Evolutionary conservation across 2,888 invertebrate genomes (phyloP).

Genomic region (Dicranocentrus wangi): DNA sequence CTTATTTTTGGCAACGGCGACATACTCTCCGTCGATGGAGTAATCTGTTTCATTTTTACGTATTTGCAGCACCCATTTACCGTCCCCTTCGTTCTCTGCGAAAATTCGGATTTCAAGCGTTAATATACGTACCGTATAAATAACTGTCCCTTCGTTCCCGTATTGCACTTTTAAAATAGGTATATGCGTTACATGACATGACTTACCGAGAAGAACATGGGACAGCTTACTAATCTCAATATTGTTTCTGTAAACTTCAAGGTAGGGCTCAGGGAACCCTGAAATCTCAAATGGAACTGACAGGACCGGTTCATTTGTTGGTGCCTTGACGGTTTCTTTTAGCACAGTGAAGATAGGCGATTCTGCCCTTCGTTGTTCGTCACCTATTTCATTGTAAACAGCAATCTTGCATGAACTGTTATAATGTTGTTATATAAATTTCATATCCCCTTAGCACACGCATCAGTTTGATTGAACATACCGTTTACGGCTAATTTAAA

Average conservation of each 20-base stretch:
- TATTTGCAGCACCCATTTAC: slow-evolving; percentile 68
- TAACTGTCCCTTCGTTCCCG: too few relatives aligned
- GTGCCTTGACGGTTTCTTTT: slow-evolving; percentile 59
- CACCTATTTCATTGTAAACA: too few relatives aligned
- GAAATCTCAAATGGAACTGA: slow-evolving; percentile 74
- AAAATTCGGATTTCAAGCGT: too few relatives aligned
- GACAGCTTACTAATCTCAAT: slow-evolving; percentile 64
- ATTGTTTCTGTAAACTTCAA: slow-evolving; percentile 76
- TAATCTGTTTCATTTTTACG: slow-evolving; percentile 56
- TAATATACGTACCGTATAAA: too few relatives aligned
- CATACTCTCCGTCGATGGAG: slow-evolving; percentile 64
- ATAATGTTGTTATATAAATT: too few relatives aligned
- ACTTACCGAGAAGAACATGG: slow-evolving; percentile 60
- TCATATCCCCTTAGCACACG: slow-evolving; percentile 35
- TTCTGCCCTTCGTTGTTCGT: slow-evolving; percentile 52
- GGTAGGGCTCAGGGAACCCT: slow-evolving; percentile 76
- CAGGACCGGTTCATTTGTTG: slow-evolving; percentile 48
- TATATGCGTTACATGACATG: too few relatives aligned
- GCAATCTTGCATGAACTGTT: too few relatives aligned
- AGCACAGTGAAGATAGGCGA: slow-evolving; percentile 69
- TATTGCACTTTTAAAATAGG: too few relatives aligned
- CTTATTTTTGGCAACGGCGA: slow-evolving; percentile 68
- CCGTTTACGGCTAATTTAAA: slow-evolving; percentile 71
- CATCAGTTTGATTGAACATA: too few relatives aligned
- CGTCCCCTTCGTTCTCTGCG: slow-evolving; percentile 70